Conservation (phyloP, 2,797 vertebrate species). For the Orestias chungarensis region DNA sequence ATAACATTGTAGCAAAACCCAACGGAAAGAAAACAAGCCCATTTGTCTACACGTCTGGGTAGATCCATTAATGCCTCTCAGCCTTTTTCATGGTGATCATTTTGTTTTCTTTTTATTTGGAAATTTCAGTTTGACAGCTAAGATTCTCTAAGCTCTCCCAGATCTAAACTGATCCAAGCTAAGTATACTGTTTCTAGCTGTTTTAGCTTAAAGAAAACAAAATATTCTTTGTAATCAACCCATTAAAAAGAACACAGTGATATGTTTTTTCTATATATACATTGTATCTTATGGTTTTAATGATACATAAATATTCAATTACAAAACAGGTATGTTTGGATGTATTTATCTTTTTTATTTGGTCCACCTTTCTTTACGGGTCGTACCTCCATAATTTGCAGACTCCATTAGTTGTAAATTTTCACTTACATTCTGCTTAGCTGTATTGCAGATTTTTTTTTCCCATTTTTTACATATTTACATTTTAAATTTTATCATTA, state of each 20-base stretch:
- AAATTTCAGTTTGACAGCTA: not conserved
- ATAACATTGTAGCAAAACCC: not conserved
- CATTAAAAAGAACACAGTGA: not conserved
- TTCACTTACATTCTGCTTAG: not conserved
- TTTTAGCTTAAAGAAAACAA: not conserved
- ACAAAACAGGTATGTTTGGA: no score
- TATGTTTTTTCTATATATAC: no score
- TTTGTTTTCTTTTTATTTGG: not conserved
- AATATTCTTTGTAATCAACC: not conserved
- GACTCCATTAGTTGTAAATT: not conserved
- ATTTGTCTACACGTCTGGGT: not conserved
- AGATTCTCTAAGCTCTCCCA: not conserved
- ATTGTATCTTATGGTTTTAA: not conserved
- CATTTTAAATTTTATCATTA: not conserved
- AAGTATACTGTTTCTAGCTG: not conserved
- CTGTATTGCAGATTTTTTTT: not conserved
- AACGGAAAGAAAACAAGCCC: not conserved
- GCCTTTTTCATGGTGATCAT: not conserved
- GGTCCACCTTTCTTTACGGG: not conserved
- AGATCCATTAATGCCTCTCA: not conserved
- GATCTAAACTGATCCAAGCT: not conserved
- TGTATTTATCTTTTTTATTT: not conserved
- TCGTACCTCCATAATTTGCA: not conserved
- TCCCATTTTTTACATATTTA: not conserved
- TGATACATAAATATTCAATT: no score